Conservation (phyloP, 2,888 invertebrate species). For the Megalurothrips usitatus region DNA sequence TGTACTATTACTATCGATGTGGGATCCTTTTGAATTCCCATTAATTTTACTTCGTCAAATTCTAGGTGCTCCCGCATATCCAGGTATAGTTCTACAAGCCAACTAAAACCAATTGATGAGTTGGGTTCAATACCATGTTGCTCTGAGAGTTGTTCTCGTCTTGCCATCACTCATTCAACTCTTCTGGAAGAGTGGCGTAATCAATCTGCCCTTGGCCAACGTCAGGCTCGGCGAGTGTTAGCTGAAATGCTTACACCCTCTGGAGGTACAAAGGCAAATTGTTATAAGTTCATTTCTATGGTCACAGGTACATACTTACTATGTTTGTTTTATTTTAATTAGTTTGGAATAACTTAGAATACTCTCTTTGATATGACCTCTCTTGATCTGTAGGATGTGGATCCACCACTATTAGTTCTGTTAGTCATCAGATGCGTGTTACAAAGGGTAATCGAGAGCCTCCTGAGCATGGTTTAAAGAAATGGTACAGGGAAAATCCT, state of each 20-base stretch:
- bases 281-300: constrained; percentile 37
- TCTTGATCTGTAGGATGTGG: constrained; percentile 34
- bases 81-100: neutral
- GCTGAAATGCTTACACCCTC: constrained; percentile 37
- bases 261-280: constrained; percentile 36
- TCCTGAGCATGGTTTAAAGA: constrained; percentile 37
- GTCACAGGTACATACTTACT: constrained; percentile 36
- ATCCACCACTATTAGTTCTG: constrained; percentile 35
- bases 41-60: neutral
- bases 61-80: neutral
- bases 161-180: constrained; percentile 34
- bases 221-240: constrained; percentile 35
- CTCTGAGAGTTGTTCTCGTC: constrained; percentile 34
- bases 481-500: constrained; percentile 34
- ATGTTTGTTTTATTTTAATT: neutral
- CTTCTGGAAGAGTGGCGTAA: constrained; percentile 35
- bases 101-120: constrained; percentile 35
- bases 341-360: neutral
- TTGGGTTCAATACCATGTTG: constrained; percentile 34
- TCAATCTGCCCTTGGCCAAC: constrained; percentile 32
- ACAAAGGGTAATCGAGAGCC: constrained; percentile 35
- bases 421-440: constrained; percentile 35
- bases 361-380: neutral
- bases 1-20: neutral
- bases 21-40: neutral